phyloP scores from a whole-genome alignment of 2,113 vertebrate species.

The Microtus ochrogaster region DNA sequence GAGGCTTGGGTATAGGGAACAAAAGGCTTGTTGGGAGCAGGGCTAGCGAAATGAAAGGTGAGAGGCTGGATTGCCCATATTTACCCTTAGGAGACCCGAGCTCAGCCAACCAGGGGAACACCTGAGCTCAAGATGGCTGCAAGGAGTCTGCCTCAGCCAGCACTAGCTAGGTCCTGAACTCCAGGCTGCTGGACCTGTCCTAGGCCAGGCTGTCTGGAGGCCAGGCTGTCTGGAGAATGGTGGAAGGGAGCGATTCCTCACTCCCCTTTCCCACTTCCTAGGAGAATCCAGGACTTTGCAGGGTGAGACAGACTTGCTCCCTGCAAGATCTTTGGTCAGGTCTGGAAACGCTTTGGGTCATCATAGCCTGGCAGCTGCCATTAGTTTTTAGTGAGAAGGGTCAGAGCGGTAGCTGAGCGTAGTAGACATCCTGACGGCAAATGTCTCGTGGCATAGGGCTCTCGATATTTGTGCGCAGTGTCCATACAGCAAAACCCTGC shows the following conservation, averaged over 20 bases:
- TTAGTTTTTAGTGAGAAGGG: background rate
- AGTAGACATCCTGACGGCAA: no score
- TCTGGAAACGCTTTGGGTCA: background rate
- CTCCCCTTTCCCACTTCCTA: background rate
- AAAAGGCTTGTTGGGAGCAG: no score
- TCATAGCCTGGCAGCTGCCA: fast-evolving
- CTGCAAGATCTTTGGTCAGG: background rate
- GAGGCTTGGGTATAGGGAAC: background rate
- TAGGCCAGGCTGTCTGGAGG: background rate
- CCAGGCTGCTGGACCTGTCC: background rate
- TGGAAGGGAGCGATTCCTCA: background rate
- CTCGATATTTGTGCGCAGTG: background rate
- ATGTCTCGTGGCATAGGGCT: background rate
- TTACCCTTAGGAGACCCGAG: background rate
- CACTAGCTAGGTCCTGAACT: background rate
- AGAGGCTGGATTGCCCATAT: background rate
- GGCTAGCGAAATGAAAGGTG: background rate
- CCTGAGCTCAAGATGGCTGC: background rate
- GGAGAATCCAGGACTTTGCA: background rate
- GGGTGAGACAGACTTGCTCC: no score
- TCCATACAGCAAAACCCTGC: background rate
- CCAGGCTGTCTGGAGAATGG: background rate
- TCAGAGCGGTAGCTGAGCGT: fast-evolving
- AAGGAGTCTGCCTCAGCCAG: background rate
- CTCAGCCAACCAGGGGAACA: background rate